Evolutionary conservation across 2,113 vertebrate genomes (phyloP).

Genomic region (Gavialis gangeticus): DNA sequence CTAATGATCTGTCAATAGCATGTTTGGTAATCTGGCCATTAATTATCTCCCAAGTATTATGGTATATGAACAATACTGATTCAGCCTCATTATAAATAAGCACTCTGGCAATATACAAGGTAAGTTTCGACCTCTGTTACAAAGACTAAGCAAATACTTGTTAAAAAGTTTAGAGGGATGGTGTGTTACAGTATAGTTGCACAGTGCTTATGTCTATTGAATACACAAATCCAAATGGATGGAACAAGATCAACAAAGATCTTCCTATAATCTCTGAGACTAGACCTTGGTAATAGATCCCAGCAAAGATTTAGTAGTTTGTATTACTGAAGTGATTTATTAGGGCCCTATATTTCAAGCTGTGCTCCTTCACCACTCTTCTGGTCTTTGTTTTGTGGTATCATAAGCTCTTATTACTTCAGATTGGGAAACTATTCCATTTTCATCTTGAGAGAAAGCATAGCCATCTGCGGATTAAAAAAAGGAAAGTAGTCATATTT

Average conservation of each 20-base stretch:
- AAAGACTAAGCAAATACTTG: slow-evolving; percentile 80
- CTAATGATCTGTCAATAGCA: slow-evolving; percentile 42
- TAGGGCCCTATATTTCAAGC: not conserved
- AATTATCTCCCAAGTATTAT: not conserved
- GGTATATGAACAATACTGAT: slow-evolving; percentile 12
- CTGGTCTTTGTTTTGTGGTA: slow-evolving; percentile 95
- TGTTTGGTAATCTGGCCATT: slow-evolving; percentile 15
- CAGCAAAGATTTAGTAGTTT: slow-evolving; percentile 51
- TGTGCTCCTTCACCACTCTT: slow-evolving; percentile 87
- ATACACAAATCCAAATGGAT: slow-evolving; percentile 76
- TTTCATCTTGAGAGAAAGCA: slow-evolving; percentile 99
- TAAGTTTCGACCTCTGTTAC: slow-evolving; percentile 72
- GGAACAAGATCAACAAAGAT: slow-evolving; percentile 59
- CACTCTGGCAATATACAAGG: slow-evolving; percentile 73
- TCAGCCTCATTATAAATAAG: slow-evolving; percentile 66
- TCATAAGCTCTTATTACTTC: slow-evolving; percentile 98
- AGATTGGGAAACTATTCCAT: slow-evolving; percentile 97
- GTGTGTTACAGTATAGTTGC: slow-evolving; percentile 79
- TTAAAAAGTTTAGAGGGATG: slow-evolving; percentile 80
- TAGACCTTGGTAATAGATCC: slow-evolving; percentile 41
- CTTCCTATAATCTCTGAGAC: slow-evolving; percentile 48
- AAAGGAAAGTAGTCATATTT: not conserved
- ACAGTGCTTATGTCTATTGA: slow-evolving; percentile 87
- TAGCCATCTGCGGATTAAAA: slow-evolving; percentile 88
- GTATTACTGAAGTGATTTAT: slow-evolving; percentile 19